A percentile compares a stretch with the other conserved stretches of the same genome.
Evolutionary conservation across 2,113 vertebrate genomes (phyloP).

Genomic region (Nothobranchius kuhntae): DNA sequence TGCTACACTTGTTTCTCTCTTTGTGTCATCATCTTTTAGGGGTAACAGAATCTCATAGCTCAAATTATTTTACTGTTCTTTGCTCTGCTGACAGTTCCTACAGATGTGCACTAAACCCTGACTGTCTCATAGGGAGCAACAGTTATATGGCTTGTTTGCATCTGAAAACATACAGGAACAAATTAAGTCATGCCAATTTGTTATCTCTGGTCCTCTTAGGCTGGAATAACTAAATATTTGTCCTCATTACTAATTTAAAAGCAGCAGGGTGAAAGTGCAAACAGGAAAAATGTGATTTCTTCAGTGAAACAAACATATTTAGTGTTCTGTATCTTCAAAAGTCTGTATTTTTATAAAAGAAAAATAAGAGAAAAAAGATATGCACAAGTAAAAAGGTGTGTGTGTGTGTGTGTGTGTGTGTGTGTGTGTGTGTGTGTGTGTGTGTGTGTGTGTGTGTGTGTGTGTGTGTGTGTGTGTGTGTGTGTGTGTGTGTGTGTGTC

Average conservation of each 20-base stretch:
- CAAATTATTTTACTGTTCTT: slow-evolving; percentile 40
- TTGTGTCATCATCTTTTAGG: slow-evolving; percentile 67
- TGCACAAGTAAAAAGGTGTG: neutral
- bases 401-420: slow-evolving; percentile 36
- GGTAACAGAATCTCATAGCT: no score
- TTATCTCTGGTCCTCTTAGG: slow-evolving; percentile 25
- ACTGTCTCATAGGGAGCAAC: slow-evolving; percentile 46
- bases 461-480: slow-evolving; percentile 15
- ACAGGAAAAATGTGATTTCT: slow-evolving; percentile 76
- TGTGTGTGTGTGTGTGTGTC: slow-evolving; percentile 3
- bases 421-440: slow-evolving; percentile 30
- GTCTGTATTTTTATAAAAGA: slow-evolving; percentile 4
- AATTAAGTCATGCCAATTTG: slow-evolving; percentile 65
- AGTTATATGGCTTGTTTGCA: slow-evolving; percentile 51
- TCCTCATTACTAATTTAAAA: slow-evolving; percentile 98
- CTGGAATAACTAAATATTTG: slow-evolving; percentile 87
- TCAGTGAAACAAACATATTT: slow-evolving; percentile 26
- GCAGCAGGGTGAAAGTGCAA: slow-evolving; percentile 62
- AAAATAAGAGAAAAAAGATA: neutral
- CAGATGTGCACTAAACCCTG: slow-evolving; percentile 28
- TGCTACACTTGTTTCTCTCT: slow-evolving; percentile 71
- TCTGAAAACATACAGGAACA: slow-evolving; percentile 65
- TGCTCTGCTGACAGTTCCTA: slow-evolving; percentile 35
- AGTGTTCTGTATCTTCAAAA: slow-evolving; percentile 4
- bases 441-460: slow-evolving; percentile 20